phyloP scores from a whole-genome alignment of 2,113 vertebrate species.

The Pygoscelis antarcticus region DNA sequence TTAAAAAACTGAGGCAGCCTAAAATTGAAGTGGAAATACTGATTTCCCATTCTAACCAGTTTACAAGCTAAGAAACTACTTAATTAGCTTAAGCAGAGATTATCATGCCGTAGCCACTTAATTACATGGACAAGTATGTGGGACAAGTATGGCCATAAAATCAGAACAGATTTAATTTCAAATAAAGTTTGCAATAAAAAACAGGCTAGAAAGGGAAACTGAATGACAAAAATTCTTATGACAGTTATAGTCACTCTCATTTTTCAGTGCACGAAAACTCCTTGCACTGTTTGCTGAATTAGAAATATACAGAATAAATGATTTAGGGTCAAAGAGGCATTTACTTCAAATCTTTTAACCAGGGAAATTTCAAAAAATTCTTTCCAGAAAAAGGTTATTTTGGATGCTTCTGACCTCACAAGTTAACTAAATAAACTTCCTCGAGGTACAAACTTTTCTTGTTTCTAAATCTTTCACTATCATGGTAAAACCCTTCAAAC shows the following conservation, averaged over 20 bases:
- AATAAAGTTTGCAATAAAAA: not conserved
- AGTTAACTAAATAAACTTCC: not conserved
- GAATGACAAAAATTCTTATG: not conserved
- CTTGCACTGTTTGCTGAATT: not conserved
- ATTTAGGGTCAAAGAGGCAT: not conserved
- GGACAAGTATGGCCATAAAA: not conserved
- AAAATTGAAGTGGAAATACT: not conserved
- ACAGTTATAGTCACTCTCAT: not conserved
- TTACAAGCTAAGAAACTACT: not conserved
- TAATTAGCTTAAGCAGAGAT: not conserved
- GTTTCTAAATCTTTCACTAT: not conserved
- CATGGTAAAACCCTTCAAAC: not conserved
- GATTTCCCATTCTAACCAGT: not conserved
- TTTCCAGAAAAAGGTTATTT: not conserved
- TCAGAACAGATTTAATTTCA: not conserved
- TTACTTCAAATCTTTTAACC: not conserved
- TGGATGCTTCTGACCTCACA: not conserved
- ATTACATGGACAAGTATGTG: not conserved
- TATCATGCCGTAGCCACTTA: not conserved
- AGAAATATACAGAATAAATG: not conserved
- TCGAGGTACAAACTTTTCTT: not conserved
- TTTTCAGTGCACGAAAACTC: not conserved
- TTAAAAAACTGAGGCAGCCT: not conserved
- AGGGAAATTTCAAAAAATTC: not conserved
- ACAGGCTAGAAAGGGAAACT: not conserved